These are phyloP conservation scores for Acrossocheilus wenchowensis DNA, from an alignment of 2,797 vertebrate species.

Conservation along the genomic window DNA sequence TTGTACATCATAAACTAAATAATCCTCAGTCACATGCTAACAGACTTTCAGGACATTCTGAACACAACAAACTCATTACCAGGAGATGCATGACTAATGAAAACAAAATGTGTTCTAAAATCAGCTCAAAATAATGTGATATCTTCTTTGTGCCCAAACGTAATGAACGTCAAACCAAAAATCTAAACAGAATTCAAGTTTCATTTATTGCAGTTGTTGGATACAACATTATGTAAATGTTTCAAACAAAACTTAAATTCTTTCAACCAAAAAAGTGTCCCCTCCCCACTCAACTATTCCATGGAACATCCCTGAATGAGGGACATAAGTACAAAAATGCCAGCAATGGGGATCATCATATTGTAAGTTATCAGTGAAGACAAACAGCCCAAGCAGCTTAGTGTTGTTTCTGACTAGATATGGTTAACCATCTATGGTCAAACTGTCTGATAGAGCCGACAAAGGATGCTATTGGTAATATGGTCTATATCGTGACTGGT, in stretches of 20 bases:
- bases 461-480: constrained; percentile 88
- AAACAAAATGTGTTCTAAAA: background rate
- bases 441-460: constrained; percentile 12
- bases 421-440: constrained; percentile 5
- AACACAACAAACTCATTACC: background rate
- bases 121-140: background rate
- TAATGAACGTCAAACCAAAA: background rate
- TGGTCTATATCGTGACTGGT: constrained; percentile 94
- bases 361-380: constrained; percentile 15
- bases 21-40: background rate
- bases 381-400: background rate
- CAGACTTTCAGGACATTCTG: background rate
- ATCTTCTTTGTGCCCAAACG: background rate
- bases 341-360: constrained; percentile 19
- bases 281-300: background rate
- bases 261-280: background rate
- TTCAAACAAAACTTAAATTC: constrained; percentile 31
- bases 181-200: constrained; percentile 30
- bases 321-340: constrained; percentile 44
- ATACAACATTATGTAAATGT: constrained; percentile 49
- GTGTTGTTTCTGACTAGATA: constrained; percentile 6
- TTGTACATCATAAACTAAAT: background rate
- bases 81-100: background rate
- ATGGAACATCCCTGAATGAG: constrained; percentile 26
- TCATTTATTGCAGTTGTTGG: constrained; percentile 56